These are phyloP conservation scores for Carposina sasakii DNA, from an alignment of 1,140 invertebrate species.

Conservation along the genomic window DNA sequence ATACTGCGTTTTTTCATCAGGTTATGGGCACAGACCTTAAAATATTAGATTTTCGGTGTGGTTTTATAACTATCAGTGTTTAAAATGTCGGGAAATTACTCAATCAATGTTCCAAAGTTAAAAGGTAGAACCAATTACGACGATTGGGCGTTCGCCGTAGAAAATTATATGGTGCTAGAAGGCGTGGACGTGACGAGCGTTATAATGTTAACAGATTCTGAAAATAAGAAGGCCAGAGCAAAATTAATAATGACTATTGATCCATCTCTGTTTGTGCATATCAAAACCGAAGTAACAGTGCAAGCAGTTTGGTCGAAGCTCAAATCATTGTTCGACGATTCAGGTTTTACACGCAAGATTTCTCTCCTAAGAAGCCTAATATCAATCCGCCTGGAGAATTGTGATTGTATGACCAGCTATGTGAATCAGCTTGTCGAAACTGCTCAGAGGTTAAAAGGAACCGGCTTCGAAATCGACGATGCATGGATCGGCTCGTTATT, in stretches of 20 bases:
- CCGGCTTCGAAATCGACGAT: conserved; percentile 10
- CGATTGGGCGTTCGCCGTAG: too few species aligned
- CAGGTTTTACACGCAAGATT: conserved; percentile 23
- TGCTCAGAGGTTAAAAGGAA: conserved; percentile 19
- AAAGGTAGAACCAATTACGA: too few species aligned
- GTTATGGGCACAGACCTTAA: too few species aligned
- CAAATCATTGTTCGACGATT: conserved; percentile 18
- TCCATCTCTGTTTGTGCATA: conserved; percentile 1
- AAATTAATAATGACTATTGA: not conserved
- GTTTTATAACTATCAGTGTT: too few species aligned
- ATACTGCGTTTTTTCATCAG: too few species aligned
- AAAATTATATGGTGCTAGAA: too few species aligned
- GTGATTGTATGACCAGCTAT: conserved; percentile 17
- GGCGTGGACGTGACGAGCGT: too few species aligned
- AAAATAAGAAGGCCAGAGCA: not conserved
- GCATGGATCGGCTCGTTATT: not conserved
- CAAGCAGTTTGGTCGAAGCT: conserved; percentile 29
- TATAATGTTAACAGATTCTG: too few species aligned
- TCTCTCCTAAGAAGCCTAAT: conserved; percentile 19
- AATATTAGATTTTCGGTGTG: too few species aligned
- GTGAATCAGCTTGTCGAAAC: conserved; percentile 17
- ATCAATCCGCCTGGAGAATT: conserved; percentile 16
- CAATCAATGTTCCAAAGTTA: too few species aligned
- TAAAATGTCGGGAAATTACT: too few species aligned
- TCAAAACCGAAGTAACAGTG: conserved; percentile 9